Percentiles rank a stretch among this genome's conserved stretches.
phyloP scores from a whole-genome alignment of 2,113 vertebrate species.

The Trichomycterus rosablanca region DNA sequence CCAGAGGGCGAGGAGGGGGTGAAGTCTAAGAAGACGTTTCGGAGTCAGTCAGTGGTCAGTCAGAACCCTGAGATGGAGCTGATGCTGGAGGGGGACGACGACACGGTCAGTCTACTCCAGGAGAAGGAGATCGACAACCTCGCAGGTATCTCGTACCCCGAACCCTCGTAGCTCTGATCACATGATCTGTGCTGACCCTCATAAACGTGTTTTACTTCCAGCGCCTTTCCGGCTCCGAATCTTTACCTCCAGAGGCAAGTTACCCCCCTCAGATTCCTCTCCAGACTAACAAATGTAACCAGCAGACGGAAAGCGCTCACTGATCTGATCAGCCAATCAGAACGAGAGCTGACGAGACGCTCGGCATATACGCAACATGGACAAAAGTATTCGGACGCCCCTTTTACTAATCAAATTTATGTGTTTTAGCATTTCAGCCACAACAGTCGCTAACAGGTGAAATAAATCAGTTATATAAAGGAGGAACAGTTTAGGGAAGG shows the following conservation, averaged over 20 bases:
- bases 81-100: slow-evolving; percentile 97
- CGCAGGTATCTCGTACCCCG: slow-evolving; percentile 87
- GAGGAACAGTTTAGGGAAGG: too few relatives aligned
- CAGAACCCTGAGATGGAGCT: slow-evolving; percentile 94
- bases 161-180: too few relatives aligned
- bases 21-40: slow-evolving; percentile 89
- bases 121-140: slow-evolving; percentile 98
- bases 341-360: too few relatives aligned
- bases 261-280: slow-evolving; percentile 49
- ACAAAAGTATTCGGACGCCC: too few relatives aligned
- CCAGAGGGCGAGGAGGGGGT: slow-evolving; percentile 83
- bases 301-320: too few relatives aligned
- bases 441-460: too few relatives aligned
- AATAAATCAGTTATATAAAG: too few relatives aligned
- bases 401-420: too few relatives aligned
- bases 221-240: slow-evolving; percentile 80
- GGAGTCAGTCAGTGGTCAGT: slow-evolving; percentile 87
- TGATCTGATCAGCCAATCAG: too few relatives aligned
- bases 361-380: too few relatives aligned
- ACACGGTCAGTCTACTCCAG: slow-evolving; percentile 91
- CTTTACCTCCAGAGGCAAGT: slow-evolving; percentile 93
- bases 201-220: slow-evolving; percentile 71
- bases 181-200: too few relatives aligned
- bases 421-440: too few relatives aligned
- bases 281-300: slow-evolving; percentile 49